Conservation (phyloP, 35 echinoderm and acorn worm genomes). For the Apostichopus parvimensis region DNA sequence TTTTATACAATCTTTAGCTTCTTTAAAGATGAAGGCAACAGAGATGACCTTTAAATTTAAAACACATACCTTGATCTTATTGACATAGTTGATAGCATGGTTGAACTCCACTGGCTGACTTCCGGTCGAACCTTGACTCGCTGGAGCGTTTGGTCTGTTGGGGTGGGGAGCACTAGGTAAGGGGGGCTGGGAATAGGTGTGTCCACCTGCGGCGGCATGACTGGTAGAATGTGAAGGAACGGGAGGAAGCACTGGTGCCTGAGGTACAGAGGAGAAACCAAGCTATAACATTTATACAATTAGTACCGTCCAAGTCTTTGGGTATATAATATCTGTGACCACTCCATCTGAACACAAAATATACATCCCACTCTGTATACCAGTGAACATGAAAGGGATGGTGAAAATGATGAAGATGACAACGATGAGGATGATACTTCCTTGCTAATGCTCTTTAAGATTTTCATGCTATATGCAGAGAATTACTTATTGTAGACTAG, state of each 20-base stretch:
- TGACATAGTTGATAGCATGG: conserved; percentile 99
- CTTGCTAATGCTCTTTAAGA: too few relatives aligned
- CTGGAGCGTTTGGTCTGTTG: conserved; percentile 33
- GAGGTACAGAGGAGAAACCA: neutral
- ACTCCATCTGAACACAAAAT: too few relatives aligned
- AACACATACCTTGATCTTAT: conserved; percentile 91
- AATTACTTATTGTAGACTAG: too few relatives aligned
- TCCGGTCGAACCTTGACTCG: conserved; percentile 32
- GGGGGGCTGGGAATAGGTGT: conserved; percentile 90
- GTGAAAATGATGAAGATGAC: too few relatives aligned
- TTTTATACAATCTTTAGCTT: too few relatives aligned
- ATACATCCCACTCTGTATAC: too few relatives aligned
- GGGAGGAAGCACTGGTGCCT: neutral
- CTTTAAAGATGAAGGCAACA: too few relatives aligned
- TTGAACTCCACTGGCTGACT: conserved; percentile 98
- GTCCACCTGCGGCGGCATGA: conserved; percentile 70
- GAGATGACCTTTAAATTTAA: neutral
- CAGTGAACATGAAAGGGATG: too few relatives aligned
- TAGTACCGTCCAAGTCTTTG: too few relatives aligned
- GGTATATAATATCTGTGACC: too few relatives aligned
- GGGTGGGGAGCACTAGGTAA: conserved; percentile 58
- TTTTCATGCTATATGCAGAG: too few relatives aligned
- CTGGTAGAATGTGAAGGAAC: conserved; percentile 52
- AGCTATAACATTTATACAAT: neutral
- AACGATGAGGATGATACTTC: too few relatives aligned